Conservation (phyloP, 2,113 vertebrate genomes). For the Syngnathus scovelli region DNA sequence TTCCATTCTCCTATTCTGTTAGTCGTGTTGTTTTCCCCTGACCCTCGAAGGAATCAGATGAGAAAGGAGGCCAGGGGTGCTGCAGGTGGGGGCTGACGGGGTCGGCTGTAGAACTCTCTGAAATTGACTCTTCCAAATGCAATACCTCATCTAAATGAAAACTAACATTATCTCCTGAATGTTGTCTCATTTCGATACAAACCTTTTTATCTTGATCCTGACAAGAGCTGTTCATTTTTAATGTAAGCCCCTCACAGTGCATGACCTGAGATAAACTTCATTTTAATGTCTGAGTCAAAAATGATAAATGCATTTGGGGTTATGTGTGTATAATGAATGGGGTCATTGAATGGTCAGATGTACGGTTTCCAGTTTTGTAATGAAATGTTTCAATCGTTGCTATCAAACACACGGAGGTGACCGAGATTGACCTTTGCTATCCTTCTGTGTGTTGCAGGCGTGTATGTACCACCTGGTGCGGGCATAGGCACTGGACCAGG, state of each 20-base stretch:
- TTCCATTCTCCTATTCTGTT: conserved; percentile 19
- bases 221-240: conserved; percentile 24
- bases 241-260: conserved; percentile 13
- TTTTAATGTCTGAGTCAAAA: conserved; percentile 30
- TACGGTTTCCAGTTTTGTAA: conserved; percentile 6
- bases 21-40: conserved; percentile 41
- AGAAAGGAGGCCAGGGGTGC: conserved; percentile 29
- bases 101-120: conserved; percentile 17
- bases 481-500: conserved; percentile 54
- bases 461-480: conserved; percentile 65
- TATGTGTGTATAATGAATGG: conserved; percentile 32
- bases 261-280: conserved; percentile 28
- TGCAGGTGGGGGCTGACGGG: conserved; percentile 25
- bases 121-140: conserved; percentile 41
- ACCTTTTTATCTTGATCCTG: conserved; percentile 10
- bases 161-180: conserved; percentile 35
- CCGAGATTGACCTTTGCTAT: conserved; percentile 9
- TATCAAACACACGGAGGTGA: not conserved
- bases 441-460: conserved; percentile 59
- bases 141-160: conserved; percentile 55
- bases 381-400: conserved; percentile 1
- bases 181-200: conserved; percentile 12
- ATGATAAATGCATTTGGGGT: conserved; percentile 35
- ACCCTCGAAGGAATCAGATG: conserved; percentile 44
- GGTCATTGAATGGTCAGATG: conserved; percentile 35